Percentiles rank a stretch among this genome's conserved stretches.
Evolutionary conservation across 1,140 invertebrate species (phyloP).

Genomic region (Atta cephalotes): DNA sequence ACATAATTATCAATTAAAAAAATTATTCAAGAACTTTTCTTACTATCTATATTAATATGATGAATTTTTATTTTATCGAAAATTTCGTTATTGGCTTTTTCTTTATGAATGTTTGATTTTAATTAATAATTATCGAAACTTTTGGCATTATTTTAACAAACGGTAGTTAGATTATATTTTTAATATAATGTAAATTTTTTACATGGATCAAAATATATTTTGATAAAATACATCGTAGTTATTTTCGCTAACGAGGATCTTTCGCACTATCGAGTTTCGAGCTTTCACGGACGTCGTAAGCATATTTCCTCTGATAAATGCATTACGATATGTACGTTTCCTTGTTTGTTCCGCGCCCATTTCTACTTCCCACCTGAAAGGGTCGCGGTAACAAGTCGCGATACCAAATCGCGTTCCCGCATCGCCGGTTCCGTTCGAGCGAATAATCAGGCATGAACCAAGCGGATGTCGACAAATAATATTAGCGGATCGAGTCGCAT

Average conservation of each 20-base stretch:
- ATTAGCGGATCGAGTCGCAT: conserved; percentile 43
- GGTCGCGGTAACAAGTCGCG: conserved; percentile 51
- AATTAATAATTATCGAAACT: conserved; percentile 10
- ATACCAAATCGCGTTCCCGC: conserved; percentile 37
- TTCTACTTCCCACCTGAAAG: conserved; percentile 41
- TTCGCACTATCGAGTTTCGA: conserved; percentile 7
- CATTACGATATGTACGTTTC: conserved; percentile 45
- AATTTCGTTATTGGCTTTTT: not conserved
- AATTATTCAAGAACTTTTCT: not conserved
- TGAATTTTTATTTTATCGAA: not conserved
- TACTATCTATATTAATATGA: not conserved
- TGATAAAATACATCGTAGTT: not conserved
- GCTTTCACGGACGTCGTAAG: conserved; percentile 6
- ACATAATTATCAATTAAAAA: not conserved
- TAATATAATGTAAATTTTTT: not conserved
- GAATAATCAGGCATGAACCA: conserved; percentile 45
- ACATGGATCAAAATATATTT: not conserved
- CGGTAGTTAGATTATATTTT: not conserved
- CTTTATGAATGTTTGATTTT: not conserved
- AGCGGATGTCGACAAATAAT: conserved; percentile 51
- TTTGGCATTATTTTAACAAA: not conserved
- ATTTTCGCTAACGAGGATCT: not conserved
- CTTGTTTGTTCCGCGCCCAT: conserved; percentile 31
- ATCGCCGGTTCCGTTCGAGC: conserved; percentile 37
- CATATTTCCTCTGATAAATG: conserved; percentile 44